Evolutionary conservation across 2,113 vertebrate species (phyloP).

Genomic region (Zeus faber): DNA sequence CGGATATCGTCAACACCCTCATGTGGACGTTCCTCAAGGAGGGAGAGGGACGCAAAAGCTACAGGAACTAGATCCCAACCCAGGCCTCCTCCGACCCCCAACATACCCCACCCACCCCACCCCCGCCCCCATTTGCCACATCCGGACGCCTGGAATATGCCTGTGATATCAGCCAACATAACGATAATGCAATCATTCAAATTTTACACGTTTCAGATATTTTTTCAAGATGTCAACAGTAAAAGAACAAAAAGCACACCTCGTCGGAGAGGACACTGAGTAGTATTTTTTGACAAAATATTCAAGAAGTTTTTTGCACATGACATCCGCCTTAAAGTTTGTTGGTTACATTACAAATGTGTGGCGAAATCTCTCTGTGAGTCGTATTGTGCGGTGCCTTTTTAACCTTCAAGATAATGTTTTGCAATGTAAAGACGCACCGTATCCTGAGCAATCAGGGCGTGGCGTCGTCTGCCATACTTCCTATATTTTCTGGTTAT

Average conservation of each 20-base stretch:
- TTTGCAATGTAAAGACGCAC: constrained; percentile 45
- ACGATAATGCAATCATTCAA: constrained; percentile 66
- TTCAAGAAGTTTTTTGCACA: constrained; percentile 71
- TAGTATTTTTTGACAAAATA: constrained; percentile 37
- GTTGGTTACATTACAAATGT: constrained; percentile 66
- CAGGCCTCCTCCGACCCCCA: constrained; percentile 9
- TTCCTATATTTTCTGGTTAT: too few relatives aligned
- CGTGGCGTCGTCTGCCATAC: constrained; percentile 47
- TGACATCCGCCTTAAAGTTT: constrained; percentile 76
- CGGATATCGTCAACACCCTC: constrained; percentile 94
- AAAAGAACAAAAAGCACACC: constrained; percentile 61
- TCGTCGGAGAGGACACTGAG: constrained; percentile 44
- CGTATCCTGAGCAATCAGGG: constrained; percentile 42
- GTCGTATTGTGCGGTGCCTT: constrained; percentile 90
- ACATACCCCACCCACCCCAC: background rate
- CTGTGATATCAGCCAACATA: constrained; percentile 57
- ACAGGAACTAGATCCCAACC: constrained; percentile 69
- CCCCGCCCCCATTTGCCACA: constrained; percentile 19
- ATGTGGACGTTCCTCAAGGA: constrained; percentile 99
- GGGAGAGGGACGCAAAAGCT: constrained; percentile 82
- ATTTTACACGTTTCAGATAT: constrained; percentile 55
- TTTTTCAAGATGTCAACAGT: constrained; percentile 42
- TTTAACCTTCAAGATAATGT: constrained; percentile 67
- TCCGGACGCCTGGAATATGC: constrained; percentile 56
- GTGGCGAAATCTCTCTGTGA: constrained; percentile 69